Conservation (phyloP, 2,888 invertebrate species). For the Nephrotoma flavescens region DNA sequence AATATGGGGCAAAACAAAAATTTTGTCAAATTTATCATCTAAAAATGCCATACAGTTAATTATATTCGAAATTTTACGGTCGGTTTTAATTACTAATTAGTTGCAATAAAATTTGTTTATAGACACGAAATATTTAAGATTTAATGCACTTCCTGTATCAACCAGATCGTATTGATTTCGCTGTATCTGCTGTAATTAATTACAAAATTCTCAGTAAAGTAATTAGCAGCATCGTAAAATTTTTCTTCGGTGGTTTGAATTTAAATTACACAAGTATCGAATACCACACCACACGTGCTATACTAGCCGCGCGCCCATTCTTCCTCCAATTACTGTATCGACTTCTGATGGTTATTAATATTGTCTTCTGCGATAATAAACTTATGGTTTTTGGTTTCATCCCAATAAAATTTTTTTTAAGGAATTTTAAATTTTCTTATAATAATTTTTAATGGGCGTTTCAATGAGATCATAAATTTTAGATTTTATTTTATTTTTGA, state of each 20-base stretch:
- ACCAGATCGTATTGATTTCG: background rate
- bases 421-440: background rate
- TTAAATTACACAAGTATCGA: background rate
- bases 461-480: background rate
- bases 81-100: background rate
- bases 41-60: background rate
- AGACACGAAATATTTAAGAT: background rate
- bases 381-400: background rate
- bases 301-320: background rate
- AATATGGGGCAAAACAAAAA: background rate
- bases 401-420: background rate
- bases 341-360: background rate
- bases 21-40: background rate
- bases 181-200: background rate
- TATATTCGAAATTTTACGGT: background rate
- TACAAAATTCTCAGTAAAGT: background rate
- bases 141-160: background rate
- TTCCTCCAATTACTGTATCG: background rate
- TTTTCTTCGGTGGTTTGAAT: background rate
- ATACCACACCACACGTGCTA: background rate
- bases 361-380: background rate
- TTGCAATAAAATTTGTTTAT: background rate
- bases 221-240: background rate
- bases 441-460: background rate
- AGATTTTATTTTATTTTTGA: background rate